Conservation (phyloP, 2,113 vertebrate genomes). For the Butorides virescens region DNA sequence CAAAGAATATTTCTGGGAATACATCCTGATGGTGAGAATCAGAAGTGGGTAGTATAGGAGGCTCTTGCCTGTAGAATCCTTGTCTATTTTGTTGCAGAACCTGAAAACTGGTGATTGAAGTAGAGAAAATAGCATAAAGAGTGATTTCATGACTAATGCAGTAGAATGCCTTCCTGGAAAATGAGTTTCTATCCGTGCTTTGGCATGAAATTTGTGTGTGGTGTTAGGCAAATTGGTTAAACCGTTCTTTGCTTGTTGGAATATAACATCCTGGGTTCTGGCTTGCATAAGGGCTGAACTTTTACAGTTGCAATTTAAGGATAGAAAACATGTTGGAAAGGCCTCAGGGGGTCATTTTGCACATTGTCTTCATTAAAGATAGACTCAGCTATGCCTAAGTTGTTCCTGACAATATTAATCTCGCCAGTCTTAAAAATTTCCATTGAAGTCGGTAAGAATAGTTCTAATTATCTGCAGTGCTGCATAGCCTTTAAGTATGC, state of each 20-base stretch:
- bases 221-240: neutral
- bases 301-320: neutral
- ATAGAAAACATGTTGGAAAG: neutral
- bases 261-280: neutral
- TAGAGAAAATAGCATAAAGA: neutral
- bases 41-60: neutral
- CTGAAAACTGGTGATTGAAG: neutral
- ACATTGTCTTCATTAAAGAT: neutral
- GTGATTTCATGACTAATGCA: neutral
- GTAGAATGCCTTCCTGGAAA: neutral
- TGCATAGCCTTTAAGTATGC: neutral
- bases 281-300: neutral
- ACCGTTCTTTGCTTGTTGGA: neutral
- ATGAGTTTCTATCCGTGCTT: neutral
- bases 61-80: neutral
- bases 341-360: neutral
- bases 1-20: neutral
- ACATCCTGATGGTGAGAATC: neutral
- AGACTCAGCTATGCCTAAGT: neutral
- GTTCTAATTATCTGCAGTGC: neutral
- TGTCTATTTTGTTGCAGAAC: neutral
- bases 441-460: neutral
- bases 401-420: neutral
- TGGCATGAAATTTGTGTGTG: neutral
- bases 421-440: neutral